These are phyloP conservation scores for Caenorhabditis afra DNA, from an alignment of 2,888 invertebrate species.

Conservation along the genomic window DNA sequence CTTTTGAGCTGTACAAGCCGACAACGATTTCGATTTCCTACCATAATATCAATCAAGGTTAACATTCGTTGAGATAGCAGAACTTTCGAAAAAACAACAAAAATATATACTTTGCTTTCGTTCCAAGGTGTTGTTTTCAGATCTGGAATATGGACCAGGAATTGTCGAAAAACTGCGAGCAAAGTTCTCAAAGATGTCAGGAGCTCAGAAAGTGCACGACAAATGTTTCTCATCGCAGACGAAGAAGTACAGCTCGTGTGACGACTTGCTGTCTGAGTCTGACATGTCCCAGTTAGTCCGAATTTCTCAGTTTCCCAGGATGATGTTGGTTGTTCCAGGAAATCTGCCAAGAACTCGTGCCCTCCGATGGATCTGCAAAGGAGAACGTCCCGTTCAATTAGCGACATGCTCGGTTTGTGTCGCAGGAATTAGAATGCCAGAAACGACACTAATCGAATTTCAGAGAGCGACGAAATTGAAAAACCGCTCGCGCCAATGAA, in stretches of 20 bases:
- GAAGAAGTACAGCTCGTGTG: slow-evolving; percentile 55
- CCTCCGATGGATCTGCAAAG: slow-evolving; percentile 24
- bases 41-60: slow-evolving; percentile 54
- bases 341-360: slow-evolving; percentile 8
- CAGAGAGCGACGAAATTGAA: slow-evolving; percentile 39
- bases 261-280: slow-evolving; percentile 51
- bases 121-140: slow-evolving; percentile 55
- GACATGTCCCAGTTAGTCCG: slow-evolving; percentile 33
- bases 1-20: slow-evolving; percentile 43
- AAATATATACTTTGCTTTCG: not conserved
- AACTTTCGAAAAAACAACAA: slow-evolving; percentile 16
- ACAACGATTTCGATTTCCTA: slow-evolving; percentile 53
- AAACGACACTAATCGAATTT: slow-evolving; percentile 22
- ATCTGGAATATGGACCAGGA: slow-evolving; percentile 72
- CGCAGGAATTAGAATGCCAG: not conserved
- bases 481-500: slow-evolving; percentile 23
- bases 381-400: slow-evolving; percentile 52
- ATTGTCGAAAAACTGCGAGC: slow-evolving; percentile 71
- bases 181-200: slow-evolving; percentile 67
- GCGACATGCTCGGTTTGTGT: slow-evolving; percentile 50
- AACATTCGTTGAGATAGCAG: slow-evolving; percentile 10
- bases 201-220: slow-evolving; percentile 42
- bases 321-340: slow-evolving; percentile 8
- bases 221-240: slow-evolving; percentile 23
- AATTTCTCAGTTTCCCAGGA: not conserved